These are phyloP conservation scores for Dicyrtomina minuta DNA, from an alignment of 2,888 invertebrate species.

Conservation along the genomic window DNA sequence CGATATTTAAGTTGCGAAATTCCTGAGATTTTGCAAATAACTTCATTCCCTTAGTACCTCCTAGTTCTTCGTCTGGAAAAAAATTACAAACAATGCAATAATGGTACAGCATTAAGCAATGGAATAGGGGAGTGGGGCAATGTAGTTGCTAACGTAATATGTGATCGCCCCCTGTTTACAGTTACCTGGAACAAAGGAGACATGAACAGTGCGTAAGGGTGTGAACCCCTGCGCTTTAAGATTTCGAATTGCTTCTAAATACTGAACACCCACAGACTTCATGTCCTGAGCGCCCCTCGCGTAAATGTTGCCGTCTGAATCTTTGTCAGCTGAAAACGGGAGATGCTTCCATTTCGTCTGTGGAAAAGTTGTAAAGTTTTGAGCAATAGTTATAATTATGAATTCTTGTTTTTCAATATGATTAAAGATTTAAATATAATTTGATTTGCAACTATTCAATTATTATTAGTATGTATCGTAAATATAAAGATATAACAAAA, in stretches of 20 bases:
- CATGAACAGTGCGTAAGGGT: slow-evolving; percentile 67
- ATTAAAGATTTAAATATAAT: background rate
- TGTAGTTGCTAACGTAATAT: no score
- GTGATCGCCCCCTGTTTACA: no score
- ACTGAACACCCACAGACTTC: slow-evolving; percentile 77
- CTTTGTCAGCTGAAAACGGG: slow-evolving; percentile 84
- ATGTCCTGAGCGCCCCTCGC: slow-evolving; percentile 88
- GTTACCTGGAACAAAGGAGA: slow-evolving; percentile 71
- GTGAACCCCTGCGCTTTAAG: slow-evolving; percentile 62
- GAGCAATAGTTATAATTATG: background rate
- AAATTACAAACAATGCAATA: background rate
- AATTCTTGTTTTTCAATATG: background rate
- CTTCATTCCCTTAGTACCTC: slow-evolving; percentile 78
- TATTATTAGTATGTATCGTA: background rate
- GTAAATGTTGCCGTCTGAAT: slow-evolving; percentile 76
- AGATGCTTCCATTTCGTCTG: slow-evolving; percentile 75
- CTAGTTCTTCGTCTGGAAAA: slow-evolving; percentile 80
- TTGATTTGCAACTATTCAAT: background rate
- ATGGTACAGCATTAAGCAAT: no score
- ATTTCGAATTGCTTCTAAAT: slow-evolving; percentile 69
- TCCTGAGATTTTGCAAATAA: slow-evolving; percentile 71
- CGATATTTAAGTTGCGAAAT: slow-evolving; percentile 76
- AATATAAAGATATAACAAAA: background rate
- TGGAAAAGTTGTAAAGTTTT: background rate
- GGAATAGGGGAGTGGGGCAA: no score